phyloP scores from a whole-genome alignment of 1,140 invertebrate genomes.

The Aplysia californica region DNA sequence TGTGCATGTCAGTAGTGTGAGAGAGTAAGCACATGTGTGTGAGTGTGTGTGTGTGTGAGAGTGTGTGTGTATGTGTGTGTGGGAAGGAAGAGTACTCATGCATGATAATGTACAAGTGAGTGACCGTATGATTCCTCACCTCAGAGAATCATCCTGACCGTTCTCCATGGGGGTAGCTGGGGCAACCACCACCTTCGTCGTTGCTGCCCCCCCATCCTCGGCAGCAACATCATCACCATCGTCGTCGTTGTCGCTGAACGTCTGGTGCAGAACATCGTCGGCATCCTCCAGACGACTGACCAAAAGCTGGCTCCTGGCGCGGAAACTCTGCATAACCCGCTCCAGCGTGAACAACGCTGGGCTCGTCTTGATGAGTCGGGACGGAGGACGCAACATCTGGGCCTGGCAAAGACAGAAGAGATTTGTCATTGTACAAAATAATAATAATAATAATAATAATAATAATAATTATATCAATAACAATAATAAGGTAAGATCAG shows the following conservation, averaged over 20 bases:
- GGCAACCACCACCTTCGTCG: no score
- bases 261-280: constrained; percentile 65
- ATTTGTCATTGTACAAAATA: no score
- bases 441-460: not conserved
- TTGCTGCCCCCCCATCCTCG: no score
- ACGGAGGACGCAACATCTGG: constrained; percentile 43
- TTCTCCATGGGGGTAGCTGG: no score
- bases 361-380: constrained; percentile 64
- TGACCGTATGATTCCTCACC: no score
- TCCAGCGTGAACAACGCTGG: constrained; percentile 65
- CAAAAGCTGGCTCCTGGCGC: constrained; percentile 64
- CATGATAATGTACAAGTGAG: no score
- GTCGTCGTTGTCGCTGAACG: constrained; percentile 47
- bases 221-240: not conserved
- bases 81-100: no score
- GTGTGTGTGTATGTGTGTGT: no score
- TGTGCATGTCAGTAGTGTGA: no score
- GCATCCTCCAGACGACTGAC: constrained; percentile 63
- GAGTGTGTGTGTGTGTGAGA: no score
- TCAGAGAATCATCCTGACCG: no score
- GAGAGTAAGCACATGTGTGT: no score
- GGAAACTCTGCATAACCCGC: constrained; percentile 66
- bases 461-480: not conserved
- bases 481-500: not conserved
- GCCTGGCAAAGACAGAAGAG: not conserved